These are phyloP conservation scores for Xestia rhomboidea DNA, from an alignment of 2,888 invertebrate genomes.

Conservation along the genomic window DNA sequence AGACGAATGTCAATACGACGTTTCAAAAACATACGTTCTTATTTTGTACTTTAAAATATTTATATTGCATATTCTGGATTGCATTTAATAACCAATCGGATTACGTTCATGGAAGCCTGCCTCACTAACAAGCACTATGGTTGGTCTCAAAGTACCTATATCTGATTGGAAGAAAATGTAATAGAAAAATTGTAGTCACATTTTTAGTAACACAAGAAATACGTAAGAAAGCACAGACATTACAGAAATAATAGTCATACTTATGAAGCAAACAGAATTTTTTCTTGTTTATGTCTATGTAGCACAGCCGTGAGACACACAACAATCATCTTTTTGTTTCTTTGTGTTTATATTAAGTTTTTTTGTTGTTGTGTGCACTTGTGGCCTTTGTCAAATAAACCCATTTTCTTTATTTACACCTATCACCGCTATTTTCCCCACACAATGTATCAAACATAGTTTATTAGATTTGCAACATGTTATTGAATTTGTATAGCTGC, in stretches of 20 bases:
- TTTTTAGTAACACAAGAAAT: neutral
- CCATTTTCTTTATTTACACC: neutral
- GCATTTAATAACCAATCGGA: neutral
- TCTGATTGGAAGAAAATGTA: neutral
- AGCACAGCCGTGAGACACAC: no score
- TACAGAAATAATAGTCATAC: neutral
- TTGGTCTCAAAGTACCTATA: neutral
- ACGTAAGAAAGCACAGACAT: neutral
- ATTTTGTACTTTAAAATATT: constrained; percentile 3
- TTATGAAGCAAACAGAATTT: neutral
- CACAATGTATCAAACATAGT: constrained; percentile 17
- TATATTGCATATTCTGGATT: neutral
- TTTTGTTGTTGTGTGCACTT: neutral
- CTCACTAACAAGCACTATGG: constrained; percentile 1
- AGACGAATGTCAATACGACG: neutral
- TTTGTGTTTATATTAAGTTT: no score
- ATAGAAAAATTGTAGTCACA: neutral
- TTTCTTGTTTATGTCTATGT: no score
- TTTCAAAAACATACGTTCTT: no score
- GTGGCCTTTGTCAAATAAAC: neutral
- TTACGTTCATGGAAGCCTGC: neutral
- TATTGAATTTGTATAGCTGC: constrained; percentile 60
- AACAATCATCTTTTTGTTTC: no score
- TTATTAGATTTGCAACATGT: constrained; percentile 59
- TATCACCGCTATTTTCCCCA: neutral